Evolutionary conservation across 2,797 vertebrate genomes (phyloP).

Genomic region (Halcyon chelicuti): DNA sequence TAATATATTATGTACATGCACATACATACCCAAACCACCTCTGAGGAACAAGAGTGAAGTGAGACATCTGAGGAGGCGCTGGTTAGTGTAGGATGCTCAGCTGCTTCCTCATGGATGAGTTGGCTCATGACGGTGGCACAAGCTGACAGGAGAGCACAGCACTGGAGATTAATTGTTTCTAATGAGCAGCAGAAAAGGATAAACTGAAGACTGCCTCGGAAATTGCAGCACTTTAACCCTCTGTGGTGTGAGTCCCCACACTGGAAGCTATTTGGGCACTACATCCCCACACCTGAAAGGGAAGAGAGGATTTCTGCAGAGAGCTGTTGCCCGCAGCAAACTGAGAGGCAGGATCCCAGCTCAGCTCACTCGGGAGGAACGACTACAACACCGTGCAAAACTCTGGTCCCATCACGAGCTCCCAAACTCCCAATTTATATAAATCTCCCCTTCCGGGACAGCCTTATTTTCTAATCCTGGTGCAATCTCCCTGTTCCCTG

Average conservation of each 20-base stretch:
- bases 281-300: neutral
- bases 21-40: neutral
- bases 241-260: neutral
- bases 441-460: neutral
- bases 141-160: conserved; percentile 51
- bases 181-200: conserved; percentile 52
- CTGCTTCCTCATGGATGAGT: conserved; percentile 33
- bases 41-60: neutral
- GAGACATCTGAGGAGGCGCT: neutral
- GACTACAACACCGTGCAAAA: neutral
- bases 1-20: neutral
- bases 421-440: neutral
- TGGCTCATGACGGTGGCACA: neutral
- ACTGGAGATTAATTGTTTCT: conserved; percentile 66
- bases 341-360: neutral
- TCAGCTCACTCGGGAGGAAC: rapidly evolving
- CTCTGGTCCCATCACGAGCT: neutral
- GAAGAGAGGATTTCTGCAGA: neutral
- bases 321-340: neutral
- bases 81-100: neutral
- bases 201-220: neutral
- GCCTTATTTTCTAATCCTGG: neutral
- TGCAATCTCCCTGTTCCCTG: neutral
- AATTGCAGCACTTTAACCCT: conserved; percentile 30
- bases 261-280: neutral